A percentile compares a stretch with the other conserved stretches of the same genome.
Conservation (phyloP, 53 echinoderm and acorn worm species). For the Stichopus horrens region DNA sequence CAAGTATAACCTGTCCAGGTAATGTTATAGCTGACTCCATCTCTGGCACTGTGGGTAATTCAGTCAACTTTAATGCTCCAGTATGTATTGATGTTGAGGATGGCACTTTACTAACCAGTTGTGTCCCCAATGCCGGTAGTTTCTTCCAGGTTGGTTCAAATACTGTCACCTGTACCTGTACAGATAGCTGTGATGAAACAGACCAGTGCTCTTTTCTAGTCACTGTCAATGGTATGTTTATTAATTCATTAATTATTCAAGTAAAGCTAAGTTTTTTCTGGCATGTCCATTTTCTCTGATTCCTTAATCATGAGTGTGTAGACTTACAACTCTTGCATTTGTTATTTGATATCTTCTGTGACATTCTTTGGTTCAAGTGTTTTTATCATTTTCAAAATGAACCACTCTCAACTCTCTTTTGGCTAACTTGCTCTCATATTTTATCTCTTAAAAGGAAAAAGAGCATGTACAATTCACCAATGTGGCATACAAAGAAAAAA, state of each 20-base stretch:
- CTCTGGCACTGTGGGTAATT: neutral
- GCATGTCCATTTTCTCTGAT: neutral
- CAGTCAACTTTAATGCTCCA: neutral
- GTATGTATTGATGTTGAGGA: neutral
- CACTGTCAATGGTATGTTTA: neutral
- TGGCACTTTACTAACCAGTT: neutral
- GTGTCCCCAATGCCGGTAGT: neutral
- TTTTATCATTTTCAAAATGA: neutral
- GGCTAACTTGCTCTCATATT: too few relatives aligned
- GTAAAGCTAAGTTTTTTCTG: neutral
- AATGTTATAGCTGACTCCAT: neutral
- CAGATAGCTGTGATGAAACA: neutral
- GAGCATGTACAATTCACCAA: too few relatives aligned
- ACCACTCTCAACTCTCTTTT: too few relatives aligned
- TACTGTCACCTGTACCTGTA: slow-evolving; percentile 2
- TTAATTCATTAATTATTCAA: neutral
- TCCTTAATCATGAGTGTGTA: too few relatives aligned
- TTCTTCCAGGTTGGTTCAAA: neutral
- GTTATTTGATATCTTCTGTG: neutral
- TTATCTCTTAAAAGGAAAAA: too few relatives aligned
- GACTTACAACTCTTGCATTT: neutral
- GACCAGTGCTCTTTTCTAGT: neutral
- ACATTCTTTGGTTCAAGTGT: neutral
- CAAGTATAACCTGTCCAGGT: neutral
- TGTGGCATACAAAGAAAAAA: too few relatives aligned